phyloP scores from a whole-genome alignment of 1,140 invertebrate species.

The Diabrotica virgifera region DNA sequence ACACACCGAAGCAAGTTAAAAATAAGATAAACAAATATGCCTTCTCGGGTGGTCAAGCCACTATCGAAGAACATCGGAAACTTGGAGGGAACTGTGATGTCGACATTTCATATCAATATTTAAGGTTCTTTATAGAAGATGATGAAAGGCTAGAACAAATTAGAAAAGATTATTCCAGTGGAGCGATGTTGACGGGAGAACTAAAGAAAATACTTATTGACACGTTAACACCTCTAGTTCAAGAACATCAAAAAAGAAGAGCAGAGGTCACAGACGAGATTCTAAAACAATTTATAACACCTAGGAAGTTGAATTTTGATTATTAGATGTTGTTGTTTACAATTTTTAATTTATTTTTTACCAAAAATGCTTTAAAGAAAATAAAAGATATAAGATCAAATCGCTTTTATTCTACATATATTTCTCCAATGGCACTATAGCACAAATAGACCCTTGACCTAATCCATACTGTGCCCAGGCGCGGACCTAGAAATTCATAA shows the following conservation, averaged over 20 bases:
- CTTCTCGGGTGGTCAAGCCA: constrained; percentile 93
- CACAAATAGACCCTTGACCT: too few species aligned
- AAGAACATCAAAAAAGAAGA: constrained; percentile 77
- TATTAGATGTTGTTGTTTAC: neutral
- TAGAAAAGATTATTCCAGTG: constrained; percentile 80
- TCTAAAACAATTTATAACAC: constrained; percentile 80
- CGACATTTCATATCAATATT: constrained; percentile 94
- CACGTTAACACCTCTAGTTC: constrained; percentile 69
- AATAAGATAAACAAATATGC: constrained; percentile 98
- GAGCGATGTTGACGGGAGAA: constrained; percentile 89
- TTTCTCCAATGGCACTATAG: too few species aligned
- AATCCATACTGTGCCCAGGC: too few species aligned
- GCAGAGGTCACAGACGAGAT: constrained; percentile 83
- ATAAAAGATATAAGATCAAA: too few species aligned
- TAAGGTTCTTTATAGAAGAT: constrained; percentile 94
- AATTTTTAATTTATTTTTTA: too few species aligned
- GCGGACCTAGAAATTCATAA: too few species aligned
- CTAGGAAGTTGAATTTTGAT: constrained; percentile 62
- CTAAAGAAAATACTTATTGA: constrained; percentile 90
- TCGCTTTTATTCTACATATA: too few species aligned
- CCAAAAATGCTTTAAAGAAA: too few species aligned
- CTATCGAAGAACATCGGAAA: constrained; percentile 88
- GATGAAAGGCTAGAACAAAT: constrained; percentile 81
- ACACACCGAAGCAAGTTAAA: constrained; percentile 95
- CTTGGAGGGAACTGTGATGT: constrained; percentile 93